A percentile compares a stretch with the other conserved stretches of the same genome.
Evolutionary conservation across 2,888 invertebrate genomes (phyloP).

Genomic region (Brachypalpus laphriformis): DNA sequence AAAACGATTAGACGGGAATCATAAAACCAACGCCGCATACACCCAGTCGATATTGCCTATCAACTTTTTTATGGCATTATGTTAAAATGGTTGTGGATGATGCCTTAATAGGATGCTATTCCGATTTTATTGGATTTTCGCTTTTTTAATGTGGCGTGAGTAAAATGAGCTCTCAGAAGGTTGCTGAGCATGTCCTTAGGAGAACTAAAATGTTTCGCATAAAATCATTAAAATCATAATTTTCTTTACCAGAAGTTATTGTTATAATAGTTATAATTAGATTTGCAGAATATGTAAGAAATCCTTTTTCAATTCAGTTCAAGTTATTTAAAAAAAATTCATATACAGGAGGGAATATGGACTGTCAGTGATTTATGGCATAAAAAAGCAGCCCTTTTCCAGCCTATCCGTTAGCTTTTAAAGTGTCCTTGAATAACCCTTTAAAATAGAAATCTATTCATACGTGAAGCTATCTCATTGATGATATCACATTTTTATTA

Average conservation of each 20-base stretch:
- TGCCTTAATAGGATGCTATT: constrained; percentile 29
- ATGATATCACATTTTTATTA: constrained; percentile 11
- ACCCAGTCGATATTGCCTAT: constrained; percentile 25
- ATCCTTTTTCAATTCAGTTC: neutral
- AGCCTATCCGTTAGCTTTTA: neutral
- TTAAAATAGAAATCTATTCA: neutral
- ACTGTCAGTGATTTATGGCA: neutral
- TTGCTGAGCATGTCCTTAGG: neutral
- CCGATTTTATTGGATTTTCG: constrained; percentile 20
- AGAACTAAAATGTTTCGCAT: neutral
- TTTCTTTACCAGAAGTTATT: neutral
- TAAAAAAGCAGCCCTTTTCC: neutral
- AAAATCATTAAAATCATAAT: constrained; percentile 6
- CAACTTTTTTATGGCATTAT: constrained; percentile 44
- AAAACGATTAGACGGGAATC: neutral
- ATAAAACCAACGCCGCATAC: constrained; percentile 1
- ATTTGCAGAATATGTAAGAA: neutral
- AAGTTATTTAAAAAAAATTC: neutral
- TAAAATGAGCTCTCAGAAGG: too few species aligned
- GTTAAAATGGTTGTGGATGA: constrained; percentile 12
- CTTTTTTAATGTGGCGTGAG: neutral
- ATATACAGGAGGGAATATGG: neutral
- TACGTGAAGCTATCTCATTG: neutral
- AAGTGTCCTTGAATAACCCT: neutral
- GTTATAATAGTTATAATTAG: neutral